Evolutionary conservation across 2,888 invertebrate genomes (phyloP), one percentile per base, ranked within the genome.

Genomic region (Drosophila koepferae): DNA sequence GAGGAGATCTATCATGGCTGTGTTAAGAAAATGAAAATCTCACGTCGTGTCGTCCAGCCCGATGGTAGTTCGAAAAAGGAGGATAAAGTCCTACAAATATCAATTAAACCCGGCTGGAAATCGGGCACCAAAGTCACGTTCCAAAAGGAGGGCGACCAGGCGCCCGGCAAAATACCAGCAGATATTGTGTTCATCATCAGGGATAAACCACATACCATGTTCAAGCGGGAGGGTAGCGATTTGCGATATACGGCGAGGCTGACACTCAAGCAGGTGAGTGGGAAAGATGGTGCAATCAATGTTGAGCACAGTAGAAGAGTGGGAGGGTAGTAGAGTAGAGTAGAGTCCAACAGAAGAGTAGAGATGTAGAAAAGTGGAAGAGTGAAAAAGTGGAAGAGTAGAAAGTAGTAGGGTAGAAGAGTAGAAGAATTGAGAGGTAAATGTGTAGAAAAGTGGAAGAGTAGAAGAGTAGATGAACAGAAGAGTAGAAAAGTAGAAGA

Each of bases 21-120:
- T 93, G 97, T 97, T 14, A 99, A 99, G 94, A 99, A 99, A 94
- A 99, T 99, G 98, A 99, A 99, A 94, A 99, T 99, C 86, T 99
- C 98, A 40, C 95, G 99, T 77, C 95, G 98, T 86, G 97, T 98
- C 8, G 94, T 97, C 34, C 97, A 97, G 90, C 94, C 97, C 1
- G 98, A 99, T 92, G 98, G 98, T 44, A 95, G 96, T 4, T 95
- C 96, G 0, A 96, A 96, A 91, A 97, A 97, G 90, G 99, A 99
- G 93, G 99, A 99, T 92, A 99, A 99, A 94, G 98, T 99, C 49
- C 94, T 98, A 55, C 86, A 85, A 66, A 98, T 99, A 89, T 98
- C 98, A 86, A 97, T 99, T 12, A 99, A 99, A 92, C 98, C 98
- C 1, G 99, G 99, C 36, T 99, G 99, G 99, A 99, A 99, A 93